Evolutionary conservation across 2,888 invertebrate species (phyloP).

Genomic region (Dasypolia templi): DNA sequence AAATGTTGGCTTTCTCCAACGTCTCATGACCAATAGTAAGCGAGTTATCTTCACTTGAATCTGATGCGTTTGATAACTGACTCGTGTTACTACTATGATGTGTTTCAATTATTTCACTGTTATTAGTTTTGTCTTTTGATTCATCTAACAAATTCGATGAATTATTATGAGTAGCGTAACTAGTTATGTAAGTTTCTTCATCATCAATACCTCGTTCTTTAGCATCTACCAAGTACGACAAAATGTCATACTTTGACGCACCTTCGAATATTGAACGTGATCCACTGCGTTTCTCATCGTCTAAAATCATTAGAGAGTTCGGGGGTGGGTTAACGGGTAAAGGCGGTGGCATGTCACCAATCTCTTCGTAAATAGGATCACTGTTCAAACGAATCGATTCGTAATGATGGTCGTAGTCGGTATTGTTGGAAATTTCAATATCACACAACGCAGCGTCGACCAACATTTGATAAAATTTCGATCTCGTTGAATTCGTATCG

Average conservation of each 20-base stretch:
- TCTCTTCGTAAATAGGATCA: conserved; percentile 95
- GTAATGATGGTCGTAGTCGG: conserved; percentile 93
- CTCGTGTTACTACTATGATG: conserved; percentile 93
- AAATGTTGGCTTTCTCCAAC: conserved; percentile 89
- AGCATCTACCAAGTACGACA: conserved; percentile 96
- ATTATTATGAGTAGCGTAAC: conserved; percentile 89
- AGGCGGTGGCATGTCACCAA: conserved; percentile 94
- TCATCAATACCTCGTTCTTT: conserved; percentile 94
- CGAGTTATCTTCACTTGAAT: conserved; percentile 96
- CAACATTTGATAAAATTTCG: conserved; percentile 93
- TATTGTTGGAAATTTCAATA: conserved; percentile 91
- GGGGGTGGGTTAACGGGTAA: conserved; percentile 95
- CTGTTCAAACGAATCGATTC: conserved; percentile 92
- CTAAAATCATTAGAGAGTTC: conserved; percentile 91
- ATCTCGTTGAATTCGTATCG: conserved; percentile 91
- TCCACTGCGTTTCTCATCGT: conserved; percentile 93
- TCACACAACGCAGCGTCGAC: conserved; percentile 93
- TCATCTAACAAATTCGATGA: conserved; percentile 89
- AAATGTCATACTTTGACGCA: conserved; percentile 96
- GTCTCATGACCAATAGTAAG: conserved; percentile 91
- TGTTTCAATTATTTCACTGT: conserved; percentile 77
- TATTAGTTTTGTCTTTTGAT: conserved; percentile 90
- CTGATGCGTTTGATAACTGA: conserved; percentile 95
- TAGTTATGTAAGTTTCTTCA: conserved; percentile 93
- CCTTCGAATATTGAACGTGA: conserved; percentile 94